These are phyloP conservation scores for Asobara japonica DNA, from an alignment of 1,140 invertebrate genomes.

Conservation along the genomic window DNA sequence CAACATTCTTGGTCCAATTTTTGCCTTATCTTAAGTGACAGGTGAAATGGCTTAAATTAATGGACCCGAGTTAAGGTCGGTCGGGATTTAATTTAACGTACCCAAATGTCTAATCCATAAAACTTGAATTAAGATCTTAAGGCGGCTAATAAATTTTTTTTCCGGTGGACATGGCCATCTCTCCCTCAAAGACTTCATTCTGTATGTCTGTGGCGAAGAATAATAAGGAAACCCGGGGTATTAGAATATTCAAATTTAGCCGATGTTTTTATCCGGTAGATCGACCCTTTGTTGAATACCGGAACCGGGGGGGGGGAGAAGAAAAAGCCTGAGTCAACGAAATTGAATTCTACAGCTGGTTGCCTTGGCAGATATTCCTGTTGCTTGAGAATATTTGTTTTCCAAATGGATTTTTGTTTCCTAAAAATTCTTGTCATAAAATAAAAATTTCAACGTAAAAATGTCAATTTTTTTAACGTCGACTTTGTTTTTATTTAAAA, in stretches of 20 bases:
- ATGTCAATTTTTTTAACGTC: too few species aligned
- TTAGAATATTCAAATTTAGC: conserved; percentile 35
- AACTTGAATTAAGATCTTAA: too few species aligned
- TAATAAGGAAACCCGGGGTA: conserved; percentile 21
- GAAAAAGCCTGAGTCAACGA: neutral
- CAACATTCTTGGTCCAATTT: too few species aligned
- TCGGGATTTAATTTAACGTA: too few species aligned
- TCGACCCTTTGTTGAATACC: neutral
- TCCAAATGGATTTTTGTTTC: neutral
- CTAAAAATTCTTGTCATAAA: too few species aligned
- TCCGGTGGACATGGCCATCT: neutral
- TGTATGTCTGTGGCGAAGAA: neutral
- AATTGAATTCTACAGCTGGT: conserved; percentile 20
- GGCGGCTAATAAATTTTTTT: too few species aligned
- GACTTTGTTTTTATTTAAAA: too few species aligned
- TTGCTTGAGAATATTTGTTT: neutral
- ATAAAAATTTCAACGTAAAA: too few species aligned
- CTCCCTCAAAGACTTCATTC: neutral
- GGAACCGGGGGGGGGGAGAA: neutral
- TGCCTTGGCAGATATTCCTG: conserved; percentile 11
- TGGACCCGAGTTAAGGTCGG: too few species aligned
- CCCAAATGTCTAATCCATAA: too few species aligned
- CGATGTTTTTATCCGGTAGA: conserved; percentile 19
- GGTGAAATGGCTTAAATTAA: too few species aligned
- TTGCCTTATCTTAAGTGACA: too few species aligned